A percentile compares a stretch with the other conserved stretches of the same genome.
These are phyloP conservation scores for Chironomus striatipennis DNA, from an alignment of 1,140 invertebrate species.

Conservation along the genomic window DNA sequence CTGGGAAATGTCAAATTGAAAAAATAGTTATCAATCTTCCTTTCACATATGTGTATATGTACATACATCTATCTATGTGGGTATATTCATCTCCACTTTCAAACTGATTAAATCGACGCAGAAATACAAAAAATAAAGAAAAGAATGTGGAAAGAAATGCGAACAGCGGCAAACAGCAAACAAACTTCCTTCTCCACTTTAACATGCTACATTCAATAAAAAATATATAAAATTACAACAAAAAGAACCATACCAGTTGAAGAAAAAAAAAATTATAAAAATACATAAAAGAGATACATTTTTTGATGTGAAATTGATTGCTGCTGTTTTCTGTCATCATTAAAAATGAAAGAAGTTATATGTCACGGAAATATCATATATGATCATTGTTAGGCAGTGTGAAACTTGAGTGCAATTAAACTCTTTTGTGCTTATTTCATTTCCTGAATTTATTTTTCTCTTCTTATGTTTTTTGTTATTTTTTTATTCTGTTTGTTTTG, in stretches of 20 bases:
- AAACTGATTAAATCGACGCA: no score
- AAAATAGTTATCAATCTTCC: slow-evolving; percentile 14
- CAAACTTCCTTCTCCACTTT: no score
- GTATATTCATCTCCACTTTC: no score
- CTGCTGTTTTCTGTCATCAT: no score
- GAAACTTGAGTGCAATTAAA: not conserved
- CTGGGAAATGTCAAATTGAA: slow-evolving; percentile 12
- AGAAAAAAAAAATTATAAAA: not conserved
- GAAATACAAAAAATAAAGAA: no score
- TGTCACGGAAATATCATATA: slow-evolving; percentile 9
- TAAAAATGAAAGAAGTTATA: not conserved
- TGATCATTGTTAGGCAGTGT: not conserved
- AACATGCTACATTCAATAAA: no score
- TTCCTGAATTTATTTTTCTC: no score
- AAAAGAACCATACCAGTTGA: no score
- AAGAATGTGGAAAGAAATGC: no score
- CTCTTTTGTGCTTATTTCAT: not conserved
- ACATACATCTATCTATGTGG: not conserved
- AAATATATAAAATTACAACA: no score
- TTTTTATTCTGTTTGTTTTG: not conserved
- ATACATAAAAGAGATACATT: not conserved
- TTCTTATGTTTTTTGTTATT: not conserved
- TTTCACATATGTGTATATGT: not conserved
- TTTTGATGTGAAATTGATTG: not conserved
- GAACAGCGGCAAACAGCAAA: no score